Evolutionary conservation across 92 coral and sea anemone genomes (phyloP).

Genomic region (Epizoanthus ramosus): DNA sequence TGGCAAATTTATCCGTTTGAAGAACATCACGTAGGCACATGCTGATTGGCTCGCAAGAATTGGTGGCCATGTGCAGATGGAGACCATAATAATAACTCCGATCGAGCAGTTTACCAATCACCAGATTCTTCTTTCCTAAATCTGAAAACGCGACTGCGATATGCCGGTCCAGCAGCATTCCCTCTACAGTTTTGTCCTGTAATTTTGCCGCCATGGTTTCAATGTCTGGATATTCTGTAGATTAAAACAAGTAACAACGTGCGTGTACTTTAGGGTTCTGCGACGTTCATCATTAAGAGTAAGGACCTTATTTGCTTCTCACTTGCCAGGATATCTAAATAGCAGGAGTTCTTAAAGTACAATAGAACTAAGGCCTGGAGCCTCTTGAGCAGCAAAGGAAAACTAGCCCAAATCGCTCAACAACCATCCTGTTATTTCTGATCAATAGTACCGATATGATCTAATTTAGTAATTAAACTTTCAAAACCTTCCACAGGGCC

Average conservation of each 20-base stretch:
- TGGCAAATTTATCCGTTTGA: constrained; percentile 16
- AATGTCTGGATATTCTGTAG: constrained; percentile 41
- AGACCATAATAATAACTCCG: constrained; percentile 66
- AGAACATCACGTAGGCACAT: constrained; percentile 17
- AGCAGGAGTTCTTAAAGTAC: no score
- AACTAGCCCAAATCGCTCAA: no score
- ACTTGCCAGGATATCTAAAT: no score
- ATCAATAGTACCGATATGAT: no score
- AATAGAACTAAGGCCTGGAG: no score
- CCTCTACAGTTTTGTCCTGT: constrained; percentile 56
- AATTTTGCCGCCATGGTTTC: constrained; percentile 47
- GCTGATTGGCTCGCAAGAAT: constrained; percentile 28
- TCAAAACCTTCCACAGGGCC: no score
- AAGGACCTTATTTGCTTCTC: no score
- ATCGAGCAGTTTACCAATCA: constrained; percentile 70
- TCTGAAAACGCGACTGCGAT: constrained; percentile 63
- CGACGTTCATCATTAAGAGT: no score
- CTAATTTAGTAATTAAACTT: no score
- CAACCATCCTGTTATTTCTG: no score
- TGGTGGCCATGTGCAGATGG: constrained; percentile 40
- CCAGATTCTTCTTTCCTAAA: constrained; percentile 43
- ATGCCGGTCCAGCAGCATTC: constrained; percentile 79
- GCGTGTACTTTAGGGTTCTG: no score
- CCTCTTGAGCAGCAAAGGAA: no score
- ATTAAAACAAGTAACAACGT: constrained; percentile 11